These are phyloP conservation scores for Entomobrya proxima DNA, from an alignment of 2,888 invertebrate genomes.

Conservation along the genomic window DNA sequence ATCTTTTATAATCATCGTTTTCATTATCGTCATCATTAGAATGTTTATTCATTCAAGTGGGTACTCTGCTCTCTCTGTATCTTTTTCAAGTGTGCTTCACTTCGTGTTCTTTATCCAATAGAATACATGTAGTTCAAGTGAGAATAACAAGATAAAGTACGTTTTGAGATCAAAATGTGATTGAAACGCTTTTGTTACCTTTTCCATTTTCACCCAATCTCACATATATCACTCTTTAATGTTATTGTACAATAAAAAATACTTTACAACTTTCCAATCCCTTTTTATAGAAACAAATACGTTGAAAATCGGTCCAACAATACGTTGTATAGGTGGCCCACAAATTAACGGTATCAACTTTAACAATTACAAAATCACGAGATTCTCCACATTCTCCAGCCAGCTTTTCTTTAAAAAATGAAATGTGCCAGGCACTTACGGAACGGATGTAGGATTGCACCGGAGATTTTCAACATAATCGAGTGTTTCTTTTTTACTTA, in stretches of 20 bases:
- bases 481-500: too few relatives aligned
- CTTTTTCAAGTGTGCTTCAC: conserved; percentile 4
- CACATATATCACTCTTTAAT: too few relatives aligned
- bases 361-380: too few relatives aligned
- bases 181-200: conserved; percentile 21
- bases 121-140: conserved; percentile 8
- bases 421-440: too few relatives aligned
- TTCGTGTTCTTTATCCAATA: not conserved
- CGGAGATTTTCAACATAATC: not conserved
- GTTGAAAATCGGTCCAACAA: too few relatives aligned
- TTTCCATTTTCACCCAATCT: conserved; percentile 11
- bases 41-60: conserved; percentile 35
- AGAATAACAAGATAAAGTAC: not conserved
- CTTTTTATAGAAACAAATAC: not conserved
- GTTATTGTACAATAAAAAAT: too few relatives aligned
- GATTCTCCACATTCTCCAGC: too few relatives aligned
- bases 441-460: too few relatives aligned
- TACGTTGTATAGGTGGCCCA: too few relatives aligned
- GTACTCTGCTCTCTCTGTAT: not conserved
- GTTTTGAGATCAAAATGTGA: not conserved
- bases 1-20: conserved; percentile 51
- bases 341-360: too few relatives aligned
- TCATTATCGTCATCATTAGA: conserved; percentile 42
- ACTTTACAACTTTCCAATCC: too few relatives aligned
- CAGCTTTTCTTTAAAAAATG: too few relatives aligned